Evolutionary conservation across 2,888 invertebrate species (phyloP).

Genomic region (Glaucopsyche alexis): DNA sequence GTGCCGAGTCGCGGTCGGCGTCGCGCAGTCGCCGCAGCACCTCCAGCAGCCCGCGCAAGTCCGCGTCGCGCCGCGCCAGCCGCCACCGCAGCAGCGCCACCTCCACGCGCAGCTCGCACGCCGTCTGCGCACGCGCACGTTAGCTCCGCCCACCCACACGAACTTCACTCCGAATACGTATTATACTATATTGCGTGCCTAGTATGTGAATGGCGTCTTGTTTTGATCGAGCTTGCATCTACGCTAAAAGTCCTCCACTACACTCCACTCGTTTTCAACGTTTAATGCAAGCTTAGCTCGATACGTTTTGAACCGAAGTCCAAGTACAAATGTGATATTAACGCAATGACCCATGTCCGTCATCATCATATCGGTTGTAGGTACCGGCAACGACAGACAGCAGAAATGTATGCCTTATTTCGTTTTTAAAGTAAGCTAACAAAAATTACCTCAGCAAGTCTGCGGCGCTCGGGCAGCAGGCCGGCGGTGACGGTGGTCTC

Average conservation of each 20-base stretch:
- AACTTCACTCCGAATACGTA: too few species aligned
- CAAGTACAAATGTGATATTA: too few species aligned
- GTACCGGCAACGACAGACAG: too few species aligned
- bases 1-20: slow-evolving; percentile 71
- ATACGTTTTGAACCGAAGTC: too few species aligned
- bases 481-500: slow-evolving; percentile 82
- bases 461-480: slow-evolving; percentile 67
- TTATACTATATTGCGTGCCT: too few species aligned
- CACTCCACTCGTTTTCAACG: too few species aligned
- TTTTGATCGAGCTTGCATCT: background rate
- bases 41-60: slow-evolving; percentile 76
- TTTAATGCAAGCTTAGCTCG: too few species aligned
- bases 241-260: background rate
- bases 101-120: slow-evolving; percentile 60
- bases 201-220: background rate
- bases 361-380: too few species aligned
- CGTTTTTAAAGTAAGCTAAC: background rate
- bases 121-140: slow-evolving; percentile 49
- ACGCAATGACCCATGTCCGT: too few species aligned
- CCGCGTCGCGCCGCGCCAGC: slow-evolving; percentile 70
- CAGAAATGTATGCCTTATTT: background rate
- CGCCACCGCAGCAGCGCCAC: slow-evolving; percentile 59
- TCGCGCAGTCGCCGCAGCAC: slow-evolving; percentile 73
- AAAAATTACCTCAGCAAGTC: slow-evolving; percentile 55
- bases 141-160: slow-evolving; percentile 4